Conservation (phyloP, 2,113 vertebrate genomes). For the Notothenia coriiceps region DNA sequence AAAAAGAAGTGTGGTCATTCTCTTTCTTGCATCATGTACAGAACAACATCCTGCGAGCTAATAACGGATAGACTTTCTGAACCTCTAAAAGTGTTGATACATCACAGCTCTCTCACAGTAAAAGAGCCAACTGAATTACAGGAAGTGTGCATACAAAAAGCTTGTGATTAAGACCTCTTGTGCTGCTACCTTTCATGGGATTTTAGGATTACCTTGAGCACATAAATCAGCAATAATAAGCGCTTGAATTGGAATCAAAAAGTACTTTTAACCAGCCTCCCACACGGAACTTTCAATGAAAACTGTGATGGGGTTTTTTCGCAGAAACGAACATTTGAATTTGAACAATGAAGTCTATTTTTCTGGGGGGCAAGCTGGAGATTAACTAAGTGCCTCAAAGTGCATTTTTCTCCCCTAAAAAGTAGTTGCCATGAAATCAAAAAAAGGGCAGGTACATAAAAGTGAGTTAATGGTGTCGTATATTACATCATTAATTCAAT, state of each 20-base stretch:
- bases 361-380: neutral
- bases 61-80: no score
- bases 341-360: neutral
- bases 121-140: neutral
- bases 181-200: neutral
- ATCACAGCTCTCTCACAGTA: neutral
- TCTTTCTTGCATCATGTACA: neutral
- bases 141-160: neutral
- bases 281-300: neutral
- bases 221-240: neutral
- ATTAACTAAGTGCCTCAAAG: neutral
- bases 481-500: constrained; percentile 44
- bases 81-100: neutral
- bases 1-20: neutral
- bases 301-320: no score
- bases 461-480: constrained; percentile 23
- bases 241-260: neutral
- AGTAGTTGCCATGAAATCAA: neutral
- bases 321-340: no score
- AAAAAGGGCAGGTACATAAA: neutral
- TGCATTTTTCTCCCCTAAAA: neutral
- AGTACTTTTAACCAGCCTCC: no score
- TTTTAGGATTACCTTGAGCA: neutral
- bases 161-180: constrained; percentile 19
- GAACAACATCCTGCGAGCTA: no score